These are phyloP conservation scores for Amblyjoppa proteus DNA, from an alignment of 2,888 invertebrate genomes.

Conservation along the genomic window DNA sequence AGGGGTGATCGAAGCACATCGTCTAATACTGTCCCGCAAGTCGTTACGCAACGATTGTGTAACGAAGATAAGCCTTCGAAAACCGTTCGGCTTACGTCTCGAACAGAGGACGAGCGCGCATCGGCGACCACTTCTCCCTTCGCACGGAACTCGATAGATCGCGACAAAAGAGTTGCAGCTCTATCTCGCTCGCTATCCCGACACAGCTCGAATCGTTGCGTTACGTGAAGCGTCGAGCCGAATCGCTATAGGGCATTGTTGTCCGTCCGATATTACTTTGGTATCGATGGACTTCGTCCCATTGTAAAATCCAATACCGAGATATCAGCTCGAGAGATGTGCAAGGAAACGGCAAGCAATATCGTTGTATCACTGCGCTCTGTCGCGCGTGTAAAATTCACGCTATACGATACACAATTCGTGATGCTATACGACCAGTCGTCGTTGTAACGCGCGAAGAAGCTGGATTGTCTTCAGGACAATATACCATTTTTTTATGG, in stretches of 20 bases:
- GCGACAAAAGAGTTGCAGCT: slow-evolving; percentile 11
- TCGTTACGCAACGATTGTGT: slow-evolving; percentile 68
- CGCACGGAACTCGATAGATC: neutral
- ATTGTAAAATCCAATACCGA: slow-evolving; percentile 31
- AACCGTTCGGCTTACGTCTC: slow-evolving; percentile 63
- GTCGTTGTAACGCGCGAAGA: neutral
- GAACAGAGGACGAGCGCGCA: neutral
- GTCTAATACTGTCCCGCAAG: slow-evolving; percentile 4
- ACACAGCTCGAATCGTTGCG: neutral
- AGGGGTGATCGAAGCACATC: slow-evolving; percentile 43
- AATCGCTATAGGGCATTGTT: slow-evolving; percentile 22
- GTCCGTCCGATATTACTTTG: slow-evolving; percentile 11
- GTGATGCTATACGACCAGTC: too few species aligned
- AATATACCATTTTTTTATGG: neutral
- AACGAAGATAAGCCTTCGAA: slow-evolving; percentile 70
- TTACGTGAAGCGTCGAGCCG: neutral
- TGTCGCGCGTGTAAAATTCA: neutral
- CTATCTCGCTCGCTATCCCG: neutral
- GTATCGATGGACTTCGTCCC: slow-evolving; percentile 6
- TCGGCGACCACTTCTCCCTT: neutral
- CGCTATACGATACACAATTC: neutral
- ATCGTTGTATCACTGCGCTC: slow-evolving; percentile 8
- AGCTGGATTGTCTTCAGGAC: neutral
- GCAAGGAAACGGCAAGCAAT: slow-evolving; percentile 10
- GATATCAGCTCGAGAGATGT: slow-evolving; percentile 12